Conservation (phyloP, 1,140 invertebrate genomes). For the Scaptomyza graminum region DNA sequence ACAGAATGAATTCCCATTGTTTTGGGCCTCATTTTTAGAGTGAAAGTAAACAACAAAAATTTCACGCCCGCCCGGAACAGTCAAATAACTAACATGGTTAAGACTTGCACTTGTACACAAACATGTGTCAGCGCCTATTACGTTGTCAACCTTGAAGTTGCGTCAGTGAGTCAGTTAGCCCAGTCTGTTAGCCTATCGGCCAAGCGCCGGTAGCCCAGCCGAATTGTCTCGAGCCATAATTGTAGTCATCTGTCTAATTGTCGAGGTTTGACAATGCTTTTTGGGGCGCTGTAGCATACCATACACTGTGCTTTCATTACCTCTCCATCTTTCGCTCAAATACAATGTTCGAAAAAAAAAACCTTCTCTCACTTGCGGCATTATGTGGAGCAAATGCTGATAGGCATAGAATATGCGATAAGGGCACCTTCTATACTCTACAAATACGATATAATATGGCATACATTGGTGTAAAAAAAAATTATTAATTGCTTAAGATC, state of each 20-base stretch:
- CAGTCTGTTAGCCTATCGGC: constrained; percentile 9
- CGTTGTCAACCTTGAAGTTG: constrained; percentile 63
- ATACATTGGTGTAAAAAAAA: too few relatives aligned
- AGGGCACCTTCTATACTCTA: constrained; percentile 3
- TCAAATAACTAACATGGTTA: constrained; percentile 28
- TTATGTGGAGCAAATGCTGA: constrained; percentile 58
- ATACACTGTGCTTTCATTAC: constrained; percentile 56
- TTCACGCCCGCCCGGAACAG: constrained; percentile 65
- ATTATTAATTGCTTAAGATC: too few relatives aligned
- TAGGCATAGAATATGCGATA: neutral
- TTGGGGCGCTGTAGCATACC: constrained; percentile 42
- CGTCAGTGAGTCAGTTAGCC: constrained; percentile 32
- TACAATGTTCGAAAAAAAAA: constrained; percentile 13
- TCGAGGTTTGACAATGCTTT: constrained; percentile 75
- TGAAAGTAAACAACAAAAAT: constrained; percentile 62
- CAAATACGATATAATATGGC: neutral
- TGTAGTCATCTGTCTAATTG: constrained; percentile 56
- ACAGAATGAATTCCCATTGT: constrained; percentile 73
- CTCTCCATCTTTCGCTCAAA: constrained; percentile 29
- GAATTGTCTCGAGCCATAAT: neutral
- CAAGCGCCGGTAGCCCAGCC: constrained; percentile 3
- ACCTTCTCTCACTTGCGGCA: constrained; percentile 67
- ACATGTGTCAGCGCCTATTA: constrained; percentile 20
- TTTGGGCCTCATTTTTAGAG: constrained; percentile 27
- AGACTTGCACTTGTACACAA: constrained; percentile 20